Evolutionary conservation across 2,888 invertebrate genomes (phyloP), one percentile per base, ranked within the genome.

Genomic region (Onthophagus sagittarius): DNA sequence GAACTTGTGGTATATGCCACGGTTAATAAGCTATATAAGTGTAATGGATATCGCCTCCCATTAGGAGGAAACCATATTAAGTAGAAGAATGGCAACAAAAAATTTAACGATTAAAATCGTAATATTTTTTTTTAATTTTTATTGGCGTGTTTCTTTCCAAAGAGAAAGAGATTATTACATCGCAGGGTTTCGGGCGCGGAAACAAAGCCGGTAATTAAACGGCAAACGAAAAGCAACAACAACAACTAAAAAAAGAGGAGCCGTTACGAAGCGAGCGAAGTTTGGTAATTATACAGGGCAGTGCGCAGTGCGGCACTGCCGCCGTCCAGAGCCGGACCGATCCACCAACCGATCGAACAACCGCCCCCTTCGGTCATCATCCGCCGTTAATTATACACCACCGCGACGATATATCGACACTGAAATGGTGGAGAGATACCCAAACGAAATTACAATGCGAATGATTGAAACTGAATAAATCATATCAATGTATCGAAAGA

Each of bases 391-490:
- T 74, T 74, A 74, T 74, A 74, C 70, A 73, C 70, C 65, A 65
- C 70, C 65, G 70, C 64, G 71, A 72, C 74, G 72, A 74, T 74
- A 72, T 72, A 74, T 74, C 74, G 74, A 72, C 11, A 23, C 23
- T 23, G 23, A 23, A 23, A 23, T 23, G 23, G 23, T 23, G 23
- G 74, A 39, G 67, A 15, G 67, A 23, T 15, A 31, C 15, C n/a
- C 67, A 6, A 63, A 63, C 71, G 72, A 76, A 78, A 78, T 78
- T 77, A 78, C 76, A 77, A 78, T 77, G 75, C 78, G 76, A 76
- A 76, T 78, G 78, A 78, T 78, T 78, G 78, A 78, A 77, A 75
- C 76, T 75, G 77, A 75, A 76, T 78, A 77, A 78, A 77, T 78
- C 78, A 74, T 74, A 74, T 76, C 70, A 65, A 72, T 70, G 39